Conservation (phyloP, 2,113 vertebrate genomes). For the Acinonyx jubatus region DNA sequence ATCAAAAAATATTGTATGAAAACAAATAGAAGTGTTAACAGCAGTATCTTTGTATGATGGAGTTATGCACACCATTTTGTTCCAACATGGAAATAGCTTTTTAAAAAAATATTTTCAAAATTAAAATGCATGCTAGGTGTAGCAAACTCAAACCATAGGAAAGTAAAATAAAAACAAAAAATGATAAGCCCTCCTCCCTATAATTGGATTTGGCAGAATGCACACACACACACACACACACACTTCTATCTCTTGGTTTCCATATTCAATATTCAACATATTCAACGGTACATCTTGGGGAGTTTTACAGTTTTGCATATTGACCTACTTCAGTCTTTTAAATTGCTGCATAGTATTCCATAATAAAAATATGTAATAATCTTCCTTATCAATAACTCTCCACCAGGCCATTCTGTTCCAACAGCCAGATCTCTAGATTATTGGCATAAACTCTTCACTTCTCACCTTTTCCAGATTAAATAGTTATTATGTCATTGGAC, state of each 20-base stretch:
- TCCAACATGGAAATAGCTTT: neutral
- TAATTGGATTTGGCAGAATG: neutral
- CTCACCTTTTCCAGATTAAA: neutral
- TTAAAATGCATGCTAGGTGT: neutral
- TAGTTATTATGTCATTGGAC: neutral
- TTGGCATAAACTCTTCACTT: neutral
- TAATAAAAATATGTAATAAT: neutral
- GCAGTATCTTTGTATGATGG: neutral
- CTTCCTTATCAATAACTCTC: neutral
- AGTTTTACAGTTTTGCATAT: neutral
- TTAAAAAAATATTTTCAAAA: neutral
- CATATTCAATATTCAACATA: neutral
- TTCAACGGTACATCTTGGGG: neutral
- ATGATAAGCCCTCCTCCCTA: neutral
- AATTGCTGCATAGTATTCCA: neutral
- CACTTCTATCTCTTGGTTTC: neutral
- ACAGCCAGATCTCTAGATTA: neutral
- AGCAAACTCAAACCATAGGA: neutral
- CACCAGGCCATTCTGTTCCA: neutral
- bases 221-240: neutral
- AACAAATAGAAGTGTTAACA: slow-evolving; percentile 38
- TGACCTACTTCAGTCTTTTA: neutral
- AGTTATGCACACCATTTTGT: neutral
- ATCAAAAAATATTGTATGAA: neutral
- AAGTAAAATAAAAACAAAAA: slow-evolving; percentile 35